Percentiles rank a stretch among this genome's conserved stretches.
Evolutionary conservation across 1,140 invertebrate genomes (phyloP).

Genomic region (Saxidomus purpurata): DNA sequence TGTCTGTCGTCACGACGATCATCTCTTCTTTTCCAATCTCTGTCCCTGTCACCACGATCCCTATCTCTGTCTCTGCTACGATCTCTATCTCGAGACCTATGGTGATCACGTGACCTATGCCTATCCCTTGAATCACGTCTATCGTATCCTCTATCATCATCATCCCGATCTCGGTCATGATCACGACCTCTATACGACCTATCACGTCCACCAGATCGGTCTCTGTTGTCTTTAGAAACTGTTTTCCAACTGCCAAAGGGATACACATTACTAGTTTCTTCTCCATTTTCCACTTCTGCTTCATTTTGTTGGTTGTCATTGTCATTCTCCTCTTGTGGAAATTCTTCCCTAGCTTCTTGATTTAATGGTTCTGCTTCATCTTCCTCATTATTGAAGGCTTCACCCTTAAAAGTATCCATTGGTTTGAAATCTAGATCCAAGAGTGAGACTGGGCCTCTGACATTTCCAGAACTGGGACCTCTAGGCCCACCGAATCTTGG

Average conservation of each 20-base stretch:
- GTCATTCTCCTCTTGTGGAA: not conserved
- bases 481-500: constrained; percentile 52
- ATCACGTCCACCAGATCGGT: constrained; percentile 14
- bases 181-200: constrained; percentile 20
- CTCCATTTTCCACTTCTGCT: constrained; percentile 20
- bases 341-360: not conserved
- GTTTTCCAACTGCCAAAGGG: constrained; percentile 51
- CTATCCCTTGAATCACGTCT: constrained; percentile 19
- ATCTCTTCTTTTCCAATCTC: constrained; percentile 25
- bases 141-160: constrained; percentile 42
- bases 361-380: constrained; percentile 11
- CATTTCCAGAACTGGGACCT: constrained; percentile 38
- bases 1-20: constrained; percentile 46
- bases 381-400: constrained; percentile 46
- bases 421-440: constrained; percentile 64
- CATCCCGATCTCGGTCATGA: constrained; percentile 39
- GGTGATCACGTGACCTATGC: constrained; percentile 17
- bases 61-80: constrained; percentile 28
- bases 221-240: constrained; percentile 39
- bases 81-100: constrained; percentile 10
- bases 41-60: constrained; percentile 26
- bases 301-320: constrained; percentile 1
- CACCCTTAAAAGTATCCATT: constrained; percentile 61
- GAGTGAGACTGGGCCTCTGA: constrained; percentile 60
- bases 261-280: constrained; percentile 5